Evolutionary conservation across 1,140 invertebrate genomes (phyloP).

Genomic region (Leptinotarsa defecta): DNA sequence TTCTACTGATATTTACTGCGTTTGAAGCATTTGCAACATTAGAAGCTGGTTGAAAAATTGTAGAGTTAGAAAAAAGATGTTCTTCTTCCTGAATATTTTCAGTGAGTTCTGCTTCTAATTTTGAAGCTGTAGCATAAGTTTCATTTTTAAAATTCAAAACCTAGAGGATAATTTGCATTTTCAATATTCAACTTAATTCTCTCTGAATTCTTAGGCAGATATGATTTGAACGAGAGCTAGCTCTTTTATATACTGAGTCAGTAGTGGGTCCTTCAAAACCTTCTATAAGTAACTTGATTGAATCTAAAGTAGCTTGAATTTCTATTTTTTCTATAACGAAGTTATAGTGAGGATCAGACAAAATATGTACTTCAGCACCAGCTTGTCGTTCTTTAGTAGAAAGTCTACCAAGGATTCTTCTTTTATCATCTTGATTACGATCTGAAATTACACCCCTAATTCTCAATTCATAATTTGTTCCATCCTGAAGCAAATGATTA

Average conservation of each 20-base stretch:
- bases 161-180: neutral
- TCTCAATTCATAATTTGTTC: conserved; percentile 7
- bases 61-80: too few species aligned
- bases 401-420: neutral
- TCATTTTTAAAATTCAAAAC: neutral
- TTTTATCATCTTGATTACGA: neutral
- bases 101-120: neutral
- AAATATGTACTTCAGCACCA: neutral
- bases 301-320: neutral
- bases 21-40: too few species aligned
- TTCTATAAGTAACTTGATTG: neutral
- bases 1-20: too few species aligned
- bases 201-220: neutral
- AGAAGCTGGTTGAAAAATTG: too few species aligned
- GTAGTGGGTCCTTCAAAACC: conserved; percentile 4
- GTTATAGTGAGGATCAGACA: neutral
- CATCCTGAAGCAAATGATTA: neutral
- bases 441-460: neutral
- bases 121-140: neutral
- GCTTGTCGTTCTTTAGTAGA: neutral
- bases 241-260: neutral
- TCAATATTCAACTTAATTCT: neutral
- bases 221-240: neutral
- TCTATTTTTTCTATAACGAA: neutral
- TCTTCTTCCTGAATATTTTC: neutral